Conservation (phyloP, 2,888 invertebrate species). For the Oasisia sp. region DNA sequence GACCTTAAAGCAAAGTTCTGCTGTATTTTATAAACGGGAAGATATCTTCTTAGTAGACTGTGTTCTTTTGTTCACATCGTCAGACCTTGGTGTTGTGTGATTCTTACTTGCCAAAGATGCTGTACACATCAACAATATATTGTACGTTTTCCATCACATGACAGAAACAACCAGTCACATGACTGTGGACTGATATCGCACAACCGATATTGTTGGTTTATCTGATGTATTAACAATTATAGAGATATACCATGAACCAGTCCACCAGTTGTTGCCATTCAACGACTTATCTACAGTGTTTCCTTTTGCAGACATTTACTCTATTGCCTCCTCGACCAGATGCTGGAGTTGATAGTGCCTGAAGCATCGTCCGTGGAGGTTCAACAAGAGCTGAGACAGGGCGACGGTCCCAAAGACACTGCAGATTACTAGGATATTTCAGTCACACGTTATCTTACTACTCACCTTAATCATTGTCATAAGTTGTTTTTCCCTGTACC, state of each 20-base stretch:
- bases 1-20: no score
- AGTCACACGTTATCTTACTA: not conserved
- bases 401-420: not conserved
- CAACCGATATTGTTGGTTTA: not conserved
- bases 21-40: no score
- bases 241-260: not conserved
- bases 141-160: no score
- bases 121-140: no score
- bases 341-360: conserved; percentile 51
- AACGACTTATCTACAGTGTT: not conserved
- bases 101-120: no score
- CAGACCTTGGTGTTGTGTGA: no score
- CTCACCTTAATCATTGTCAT: no score
- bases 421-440: not conserved
- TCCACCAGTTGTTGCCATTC: not conserved
- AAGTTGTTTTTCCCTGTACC: no score
- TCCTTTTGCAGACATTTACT: conserved; percentile 49
- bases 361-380: conserved; percentile 47
- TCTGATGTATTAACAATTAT: not conserved
- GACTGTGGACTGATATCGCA: no score
- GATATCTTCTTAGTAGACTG: no score
- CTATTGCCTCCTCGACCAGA: conserved; percentile 48
- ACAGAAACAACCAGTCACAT: no score
- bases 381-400: conserved; percentile 32
- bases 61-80: no score